phyloP scores from a whole-genome alignment of 2,888 invertebrate species.

The Dolichopus griseipennis region DNA sequence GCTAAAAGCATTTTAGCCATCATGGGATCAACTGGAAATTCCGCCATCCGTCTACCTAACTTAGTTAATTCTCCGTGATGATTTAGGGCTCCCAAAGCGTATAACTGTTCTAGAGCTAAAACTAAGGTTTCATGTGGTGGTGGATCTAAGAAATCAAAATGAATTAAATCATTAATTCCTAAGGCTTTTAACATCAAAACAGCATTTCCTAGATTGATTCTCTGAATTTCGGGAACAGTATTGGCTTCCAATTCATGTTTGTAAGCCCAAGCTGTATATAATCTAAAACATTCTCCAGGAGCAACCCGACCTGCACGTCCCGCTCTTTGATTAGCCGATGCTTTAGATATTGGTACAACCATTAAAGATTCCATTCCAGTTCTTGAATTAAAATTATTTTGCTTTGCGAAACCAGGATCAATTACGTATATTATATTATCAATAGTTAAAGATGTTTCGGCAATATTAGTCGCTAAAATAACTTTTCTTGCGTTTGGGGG shows the following conservation, averaged over 20 bases:
- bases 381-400: slow-evolving; percentile 95
- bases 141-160: slow-evolving; percentile 97
- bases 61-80: slow-evolving; percentile 96
- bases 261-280: slow-evolving; percentile 98
- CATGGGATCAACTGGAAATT: slow-evolving; percentile 98
- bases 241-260: slow-evolving; percentile 97
- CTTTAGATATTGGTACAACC: slow-evolving; percentile 97
- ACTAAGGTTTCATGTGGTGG: slow-evolving; percentile 91
- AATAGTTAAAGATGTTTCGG: slow-evolving; percentile 97
- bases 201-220: slow-evolving; percentile 93
- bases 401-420: slow-evolving; percentile 99
- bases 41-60: slow-evolving; percentile 95
- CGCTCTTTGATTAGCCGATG: slow-evolving; percentile 95
- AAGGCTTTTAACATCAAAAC: slow-evolving; percentile 93
- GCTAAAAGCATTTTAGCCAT: slow-evolving; percentile 97
- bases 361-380: slow-evolving; percentile 98
- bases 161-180: slow-evolving; percentile 94
- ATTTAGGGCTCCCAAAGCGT: slow-evolving; percentile 94
- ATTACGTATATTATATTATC: slow-evolving; percentile 98
- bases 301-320: slow-evolving; percentile 93
- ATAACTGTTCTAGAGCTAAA: slow-evolving; percentile 90
- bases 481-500: slow-evolving; percentile 95
- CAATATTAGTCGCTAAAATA: slow-evolving; percentile 95
- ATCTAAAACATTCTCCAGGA: slow-evolving; percentile 94
- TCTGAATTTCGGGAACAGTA: slow-evolving; percentile 95